Percentiles rank a stretch among this genome's conserved stretches.
phyloP scores from a whole-genome alignment of 2,113 vertebrate species.

The Engystomops pustulosus region DNA sequence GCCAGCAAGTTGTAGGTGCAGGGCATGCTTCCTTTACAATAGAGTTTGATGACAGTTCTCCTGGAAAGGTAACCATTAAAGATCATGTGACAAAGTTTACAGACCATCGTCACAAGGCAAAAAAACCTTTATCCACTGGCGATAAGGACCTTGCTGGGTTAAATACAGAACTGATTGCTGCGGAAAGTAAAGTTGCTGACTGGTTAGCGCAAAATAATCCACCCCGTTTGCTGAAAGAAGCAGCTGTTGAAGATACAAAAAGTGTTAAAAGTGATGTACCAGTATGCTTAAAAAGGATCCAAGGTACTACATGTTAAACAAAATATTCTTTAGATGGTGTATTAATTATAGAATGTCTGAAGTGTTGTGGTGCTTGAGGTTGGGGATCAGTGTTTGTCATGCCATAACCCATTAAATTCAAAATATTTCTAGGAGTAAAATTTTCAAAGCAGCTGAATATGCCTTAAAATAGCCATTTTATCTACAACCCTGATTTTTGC shows the following conservation, averaged over 20 bases:
- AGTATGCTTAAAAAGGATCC: constrained; percentile 92
- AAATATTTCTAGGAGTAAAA: no score
- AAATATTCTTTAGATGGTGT: neutral
- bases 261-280: constrained; percentile 97
- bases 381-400: no score
- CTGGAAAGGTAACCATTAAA: constrained; percentile 97
- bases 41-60: constrained; percentile 94
- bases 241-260: constrained; percentile 94
- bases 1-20: constrained; percentile 76
- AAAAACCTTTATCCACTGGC: constrained; percentile 77
- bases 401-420: no score
- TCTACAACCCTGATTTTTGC: no score
- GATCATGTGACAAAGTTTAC: constrained; percentile 93
- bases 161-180: constrained; percentile 94
- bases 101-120: constrained; percentile 86
- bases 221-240: constrained; percentile 87
- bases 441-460: no score
- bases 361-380: no score
- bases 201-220: constrained; percentile 98
- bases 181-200: constrained; percentile 97
- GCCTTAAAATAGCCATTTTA: no score
- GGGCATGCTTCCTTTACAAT: constrained; percentile 98
- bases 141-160: constrained; percentile 89
- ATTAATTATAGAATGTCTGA: neutral
- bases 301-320: constrained; percentile 79